A percentile compares a stretch with the other conserved stretches of the same genome.
These are phyloP conservation scores for Plectrocnemia conspersa DNA, from an alignment of 1,140 invertebrate species.

Conservation along the genomic window DNA sequence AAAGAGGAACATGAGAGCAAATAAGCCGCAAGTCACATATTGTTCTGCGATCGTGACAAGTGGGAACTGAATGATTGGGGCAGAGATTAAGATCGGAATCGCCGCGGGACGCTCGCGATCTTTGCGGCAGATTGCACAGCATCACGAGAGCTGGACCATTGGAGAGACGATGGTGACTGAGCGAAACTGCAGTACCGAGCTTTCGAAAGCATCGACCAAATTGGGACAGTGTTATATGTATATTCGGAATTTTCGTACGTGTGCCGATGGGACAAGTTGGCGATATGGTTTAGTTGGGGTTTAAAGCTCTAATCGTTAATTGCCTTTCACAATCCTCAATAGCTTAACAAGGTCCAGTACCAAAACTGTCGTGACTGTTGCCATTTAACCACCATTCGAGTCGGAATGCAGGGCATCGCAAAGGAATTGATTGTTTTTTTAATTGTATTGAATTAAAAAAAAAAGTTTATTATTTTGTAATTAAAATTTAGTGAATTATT, in stretches of 20 bases:
- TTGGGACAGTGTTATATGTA: no score
- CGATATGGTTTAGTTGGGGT: no score
- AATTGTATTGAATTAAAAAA: not conserved
- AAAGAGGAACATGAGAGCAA: conserved; percentile 11
- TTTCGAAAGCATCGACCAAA: no score
- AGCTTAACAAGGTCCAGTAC: conserved; percentile 6
- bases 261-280: no score
- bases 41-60: conserved; percentile 20
- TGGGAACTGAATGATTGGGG: conserved; percentile 19
- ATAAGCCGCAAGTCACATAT: conserved; percentile 22
- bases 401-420: not conserved
- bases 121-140: conserved; percentile 5
- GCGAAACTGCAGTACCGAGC: no score
- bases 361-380: conserved; percentile 3
- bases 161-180: no score
- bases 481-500: no score
- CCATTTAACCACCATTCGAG: not conserved
- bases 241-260: no score
- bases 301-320: no score
- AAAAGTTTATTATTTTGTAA: not conserved
- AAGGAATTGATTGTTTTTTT: not conserved
- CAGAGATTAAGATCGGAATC: conserved; percentile 14
- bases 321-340: conserved; percentile 2
- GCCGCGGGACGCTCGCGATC: not conserved
- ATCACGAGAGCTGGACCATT: not conserved